A percentile compares a stretch with the other conserved stretches of the same genome.
Conservation (phyloP, 2,797 vertebrate species). For the Oreortyx pictus region DNA sequence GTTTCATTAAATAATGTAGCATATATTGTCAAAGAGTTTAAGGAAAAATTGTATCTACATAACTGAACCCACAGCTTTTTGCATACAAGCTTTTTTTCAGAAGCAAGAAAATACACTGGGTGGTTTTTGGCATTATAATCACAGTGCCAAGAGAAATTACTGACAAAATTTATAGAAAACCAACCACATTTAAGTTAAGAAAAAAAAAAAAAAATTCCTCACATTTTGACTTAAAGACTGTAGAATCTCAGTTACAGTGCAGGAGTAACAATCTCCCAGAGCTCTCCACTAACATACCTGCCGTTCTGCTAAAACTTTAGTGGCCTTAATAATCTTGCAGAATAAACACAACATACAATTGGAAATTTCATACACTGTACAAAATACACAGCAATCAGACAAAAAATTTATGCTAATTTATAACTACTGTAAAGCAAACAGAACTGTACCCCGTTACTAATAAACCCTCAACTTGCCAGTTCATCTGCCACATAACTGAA, state of each 20-base stretch:
- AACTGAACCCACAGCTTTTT: background rate
- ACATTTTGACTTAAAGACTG: background rate
- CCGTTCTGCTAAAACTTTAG: background rate
- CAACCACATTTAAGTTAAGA: background rate
- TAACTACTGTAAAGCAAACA: background rate
- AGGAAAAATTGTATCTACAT: background rate
- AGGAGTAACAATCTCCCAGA: background rate
- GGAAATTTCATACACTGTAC: background rate
- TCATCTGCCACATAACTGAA: background rate
- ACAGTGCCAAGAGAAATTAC: background rate
- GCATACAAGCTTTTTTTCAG: background rate
- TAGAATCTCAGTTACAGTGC: background rate
- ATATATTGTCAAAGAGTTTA: background rate
- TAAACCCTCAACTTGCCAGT: background rate
- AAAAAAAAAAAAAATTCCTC: background rate
- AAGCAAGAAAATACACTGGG: background rate
- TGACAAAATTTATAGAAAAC: background rate
- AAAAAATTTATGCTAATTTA: background rate
- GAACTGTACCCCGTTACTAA: background rate
- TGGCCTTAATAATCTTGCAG: background rate
- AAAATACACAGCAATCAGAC: background rate
- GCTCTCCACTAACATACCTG: background rate
- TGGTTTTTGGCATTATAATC: background rate
- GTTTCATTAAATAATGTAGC: conserved; percentile 1
- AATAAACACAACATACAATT: background rate